Evolutionary conservation across 2,888 invertebrate species (phyloP).

Genomic region (Drosophila setosimentum): DNA sequence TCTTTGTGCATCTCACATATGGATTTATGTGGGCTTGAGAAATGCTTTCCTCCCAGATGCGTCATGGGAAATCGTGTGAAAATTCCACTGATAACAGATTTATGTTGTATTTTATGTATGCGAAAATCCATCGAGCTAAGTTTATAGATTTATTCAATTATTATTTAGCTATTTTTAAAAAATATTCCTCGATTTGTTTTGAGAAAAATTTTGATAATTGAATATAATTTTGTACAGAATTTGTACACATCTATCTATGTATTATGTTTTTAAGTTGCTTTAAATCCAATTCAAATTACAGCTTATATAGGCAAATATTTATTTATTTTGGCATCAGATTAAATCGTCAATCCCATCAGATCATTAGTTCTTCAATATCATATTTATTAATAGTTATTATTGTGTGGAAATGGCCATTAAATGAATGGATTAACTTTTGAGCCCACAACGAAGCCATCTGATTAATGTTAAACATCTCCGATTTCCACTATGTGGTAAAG

Average conservation of each 20-base stretch:
- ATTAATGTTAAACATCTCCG: slow-evolving; percentile 27
- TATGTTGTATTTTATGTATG: neutral
- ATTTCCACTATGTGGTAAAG: slow-evolving; percentile 25
- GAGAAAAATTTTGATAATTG: neutral
- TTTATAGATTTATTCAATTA: neutral
- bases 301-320: neutral
- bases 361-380: neutral
- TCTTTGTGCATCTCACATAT: slow-evolving; percentile 1
- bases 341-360: neutral
- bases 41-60: slow-evolving; percentile 15
- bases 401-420: slow-evolving; percentile 3
- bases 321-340: neutral
- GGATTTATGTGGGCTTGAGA: slow-evolving; percentile 51
- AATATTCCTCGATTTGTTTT: neutral
- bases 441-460: slow-evolving; percentile 3
- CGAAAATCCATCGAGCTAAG: neutral
- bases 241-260: neutral
- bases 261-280: neutral
- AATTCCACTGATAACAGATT: slow-evolving; percentile 21
- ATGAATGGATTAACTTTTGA: slow-evolving; percentile 29
- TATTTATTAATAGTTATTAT: neutral
- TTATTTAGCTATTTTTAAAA: neutral
- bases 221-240: neutral
- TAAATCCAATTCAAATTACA: neutral
- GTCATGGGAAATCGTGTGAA: slow-evolving; percentile 15